Base-by-base conservation (phyloP, 1,140 invertebrate species). In the Glomeris maerens region DNA sequence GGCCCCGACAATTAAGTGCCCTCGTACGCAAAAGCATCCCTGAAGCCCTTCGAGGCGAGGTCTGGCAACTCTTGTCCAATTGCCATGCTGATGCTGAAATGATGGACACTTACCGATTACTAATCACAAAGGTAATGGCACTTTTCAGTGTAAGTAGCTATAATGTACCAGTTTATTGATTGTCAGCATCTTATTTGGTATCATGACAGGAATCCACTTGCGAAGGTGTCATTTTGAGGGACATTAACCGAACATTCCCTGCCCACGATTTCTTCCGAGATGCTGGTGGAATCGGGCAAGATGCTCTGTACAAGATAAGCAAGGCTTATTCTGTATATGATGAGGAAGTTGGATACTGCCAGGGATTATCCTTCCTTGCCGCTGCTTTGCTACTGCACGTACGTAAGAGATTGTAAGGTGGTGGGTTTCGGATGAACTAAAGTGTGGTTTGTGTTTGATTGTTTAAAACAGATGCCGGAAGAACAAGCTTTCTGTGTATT, bases 201-300 rank as follows among this genome's bases (percentile, higher is more conserved):
- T 49, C 45, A 27, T 48, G 51, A 1, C 60, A 89, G 84, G 86
- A 91, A 49, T 87, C 84, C 55, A 75, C 77, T 26, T 89, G 81
- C 65, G 93, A 98, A 65, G 78, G 84, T 57, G 87, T 94, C 36
- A 98, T 98, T 60, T 77, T 86, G 57, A 72, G 94, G 53, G 95
- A 98, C 66, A 96, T 98, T 52, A 90, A 95, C 59, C 76, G 95
- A 59, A 99, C 95, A 42, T 98, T 98, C 73, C 94, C 96, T 22
- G 95, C 92, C 28, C 92, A 99, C 69, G 90, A 96, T 62, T 95
- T 85, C 70, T 98, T 98, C 69, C 90, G 90, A 69, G 87, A 93
- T 66, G 80, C 77, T 40, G 87, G 87, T 48, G 88, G 87, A 7
- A 69, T 74, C 72, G 92, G 94, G 0, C 95, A 98, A 72, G 92